Conservation (phyloP, 2,888 invertebrate species). For the Drosophila greeni region DNA sequence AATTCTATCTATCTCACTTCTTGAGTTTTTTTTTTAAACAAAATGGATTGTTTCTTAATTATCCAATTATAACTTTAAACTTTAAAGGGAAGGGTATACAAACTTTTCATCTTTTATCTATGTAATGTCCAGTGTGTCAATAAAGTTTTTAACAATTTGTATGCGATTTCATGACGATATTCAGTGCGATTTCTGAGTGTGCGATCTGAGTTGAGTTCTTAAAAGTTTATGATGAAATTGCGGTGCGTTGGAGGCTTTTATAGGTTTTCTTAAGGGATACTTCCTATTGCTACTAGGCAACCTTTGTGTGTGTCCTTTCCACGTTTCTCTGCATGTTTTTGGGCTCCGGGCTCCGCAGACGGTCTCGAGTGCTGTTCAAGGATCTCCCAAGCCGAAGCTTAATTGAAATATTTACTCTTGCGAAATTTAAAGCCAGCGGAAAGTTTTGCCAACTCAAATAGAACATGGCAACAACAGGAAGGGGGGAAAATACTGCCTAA, state of each 20-base stretch:
- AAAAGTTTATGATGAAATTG: neutral
- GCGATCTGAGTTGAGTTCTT: neutral
- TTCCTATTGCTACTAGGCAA: slow-evolving; percentile 23
- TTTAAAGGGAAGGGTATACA: too few relatives aligned
- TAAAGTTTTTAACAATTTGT: too few relatives aligned
- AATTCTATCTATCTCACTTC: too few relatives aligned
- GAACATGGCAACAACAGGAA: slow-evolving; percentile 19
- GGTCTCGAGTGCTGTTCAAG: slow-evolving; percentile 45
- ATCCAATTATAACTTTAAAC: too few relatives aligned
- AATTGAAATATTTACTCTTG: slow-evolving; percentile 29
- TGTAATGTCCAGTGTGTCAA: too few relatives aligned
- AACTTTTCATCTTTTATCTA: too few relatives aligned
- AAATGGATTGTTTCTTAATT: too few relatives aligned
- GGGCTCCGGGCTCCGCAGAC: slow-evolving; percentile 22
- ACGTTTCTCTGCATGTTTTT: slow-evolving; percentile 10
- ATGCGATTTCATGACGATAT: too few relatives aligned
- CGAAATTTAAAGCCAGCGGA: slow-evolving; percentile 28
- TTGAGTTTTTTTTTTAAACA: too few relatives aligned
- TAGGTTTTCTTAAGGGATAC: too few relatives aligned
- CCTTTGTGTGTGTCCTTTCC: slow-evolving; percentile 30
- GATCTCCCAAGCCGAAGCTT: slow-evolving; percentile 1
- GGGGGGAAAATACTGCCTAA: neutral
- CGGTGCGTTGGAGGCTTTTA: too few relatives aligned
- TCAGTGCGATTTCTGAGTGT: too few relatives aligned
- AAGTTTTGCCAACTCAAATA: slow-evolving; percentile 22